phyloP scores from a whole-genome alignment of 2,888 invertebrate genomes.

The Leptogaster cylindrica region DNA sequence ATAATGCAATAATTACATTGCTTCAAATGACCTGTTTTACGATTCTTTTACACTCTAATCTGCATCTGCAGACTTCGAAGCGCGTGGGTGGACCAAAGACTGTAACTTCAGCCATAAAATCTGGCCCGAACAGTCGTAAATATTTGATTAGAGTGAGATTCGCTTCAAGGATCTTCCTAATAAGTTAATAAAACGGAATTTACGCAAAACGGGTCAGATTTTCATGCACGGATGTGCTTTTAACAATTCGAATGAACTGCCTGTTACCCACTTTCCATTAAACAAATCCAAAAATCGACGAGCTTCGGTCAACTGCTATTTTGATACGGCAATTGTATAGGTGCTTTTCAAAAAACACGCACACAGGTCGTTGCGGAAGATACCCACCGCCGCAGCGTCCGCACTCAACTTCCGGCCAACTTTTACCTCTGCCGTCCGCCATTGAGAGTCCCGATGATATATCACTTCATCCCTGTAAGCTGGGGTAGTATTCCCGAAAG shows the following conservation, averaged over 20 bases:
- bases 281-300: conserved; percentile 18
- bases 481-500: conserved; percentile 18
- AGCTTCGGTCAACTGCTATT: conserved; percentile 28
- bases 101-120: conserved; percentile 4
- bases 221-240: neutral
- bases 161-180: conserved; percentile 28
- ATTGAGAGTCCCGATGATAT: conserved; percentile 13
- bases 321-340: conserved; percentile 33
- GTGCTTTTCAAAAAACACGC: conserved; percentile 5
- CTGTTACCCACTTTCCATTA: conserved; percentile 18
- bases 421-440: conserved; percentile 23
- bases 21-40: conserved; percentile 10
- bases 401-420: conserved; percentile 26
- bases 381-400: neutral
- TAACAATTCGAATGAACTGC: conserved; percentile 11
- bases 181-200: conserved; percentile 40
- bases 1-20: conserved; percentile 21
- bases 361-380: neutral
- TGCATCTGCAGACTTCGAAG: neutral
- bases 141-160: conserved; percentile 42
- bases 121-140: conserved; percentile 21
- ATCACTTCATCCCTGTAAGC: conserved; percentile 39
- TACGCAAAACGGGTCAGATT: neutral
- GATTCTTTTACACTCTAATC: conserved; percentile 19
- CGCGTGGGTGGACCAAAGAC: neutral